Conservation (phyloP, 2,797 vertebrate species). For the Sebastes hubbsi region DNA sequence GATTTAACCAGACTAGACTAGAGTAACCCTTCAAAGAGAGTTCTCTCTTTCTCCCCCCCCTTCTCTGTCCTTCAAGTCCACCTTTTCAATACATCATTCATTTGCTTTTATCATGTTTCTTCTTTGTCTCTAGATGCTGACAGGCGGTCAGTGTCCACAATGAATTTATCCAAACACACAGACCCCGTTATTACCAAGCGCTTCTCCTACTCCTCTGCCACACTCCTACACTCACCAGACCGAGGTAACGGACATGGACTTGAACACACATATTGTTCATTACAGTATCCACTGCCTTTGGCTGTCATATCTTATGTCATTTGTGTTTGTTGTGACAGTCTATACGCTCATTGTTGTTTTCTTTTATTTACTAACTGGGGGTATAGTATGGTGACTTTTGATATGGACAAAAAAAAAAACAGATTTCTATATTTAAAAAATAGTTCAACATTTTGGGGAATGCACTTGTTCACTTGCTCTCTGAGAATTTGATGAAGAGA, state of each 20-base stretch:
- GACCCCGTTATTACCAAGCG: conserved; percentile 98
- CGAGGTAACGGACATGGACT: conserved; percentile 87
- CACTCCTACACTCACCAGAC: conserved; percentile 96
- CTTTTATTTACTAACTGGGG: neutral
- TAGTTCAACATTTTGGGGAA: neutral
- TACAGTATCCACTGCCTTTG: neutral
- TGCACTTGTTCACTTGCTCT: neutral
- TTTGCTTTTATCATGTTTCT: neutral
- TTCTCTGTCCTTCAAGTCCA: neutral
- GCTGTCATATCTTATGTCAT: neutral
- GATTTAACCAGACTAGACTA: conserved; percentile 41
- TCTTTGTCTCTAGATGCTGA: conserved; percentile 88
- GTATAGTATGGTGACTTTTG: neutral
- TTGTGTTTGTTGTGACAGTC: neutral
- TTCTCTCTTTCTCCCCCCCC: neutral
- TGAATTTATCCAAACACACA: conserved; percentile 97
- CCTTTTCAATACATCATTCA: neutral
- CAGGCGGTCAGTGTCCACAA: conserved; percentile 95
- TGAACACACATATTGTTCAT: neutral
- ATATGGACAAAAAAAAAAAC: neutral
- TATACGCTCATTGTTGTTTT: neutral
- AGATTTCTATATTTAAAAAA: neutral
- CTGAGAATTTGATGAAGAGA: neutral
- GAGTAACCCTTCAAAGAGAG: conserved; percentile 28
- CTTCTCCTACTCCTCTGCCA: conserved; percentile 96